Conservation (phyloP, 2,888 invertebrate genomes). For the Conomelus anceps region DNA sequence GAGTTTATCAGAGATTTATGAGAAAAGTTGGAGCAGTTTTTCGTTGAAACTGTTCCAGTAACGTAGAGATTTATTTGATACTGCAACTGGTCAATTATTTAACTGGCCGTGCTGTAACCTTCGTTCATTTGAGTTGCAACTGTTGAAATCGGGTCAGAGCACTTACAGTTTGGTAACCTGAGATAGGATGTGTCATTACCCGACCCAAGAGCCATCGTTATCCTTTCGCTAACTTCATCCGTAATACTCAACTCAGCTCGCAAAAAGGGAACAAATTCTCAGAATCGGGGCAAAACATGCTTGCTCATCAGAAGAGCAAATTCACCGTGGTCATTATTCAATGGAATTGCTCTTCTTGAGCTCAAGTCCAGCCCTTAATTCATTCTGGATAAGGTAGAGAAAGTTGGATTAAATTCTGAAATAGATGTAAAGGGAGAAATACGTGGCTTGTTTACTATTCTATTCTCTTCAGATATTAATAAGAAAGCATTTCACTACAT, state of each 20-base stretch:
- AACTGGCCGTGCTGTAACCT: too few relatives aligned
- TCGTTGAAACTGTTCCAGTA: not conserved
- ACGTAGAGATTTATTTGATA: not conserved
- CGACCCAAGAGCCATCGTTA: not conserved
- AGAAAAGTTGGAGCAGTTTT: not conserved
- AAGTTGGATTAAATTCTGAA: not conserved
- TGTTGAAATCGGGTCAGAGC: not conserved
- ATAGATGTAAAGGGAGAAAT: not conserved
- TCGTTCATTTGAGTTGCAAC: not conserved
- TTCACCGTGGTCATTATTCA: not conserved
- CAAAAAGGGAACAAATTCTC: not conserved
- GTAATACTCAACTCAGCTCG: not conserved
- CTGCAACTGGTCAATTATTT: not conserved
- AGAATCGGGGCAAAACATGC: not conserved
- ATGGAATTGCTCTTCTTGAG: not conserved
- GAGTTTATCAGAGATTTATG: not conserved
- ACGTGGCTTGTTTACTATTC: too few relatives aligned
- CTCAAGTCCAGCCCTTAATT: not conserved
- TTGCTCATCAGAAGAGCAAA: not conserved
- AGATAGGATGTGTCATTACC: not conserved
- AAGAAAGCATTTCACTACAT: too few relatives aligned
- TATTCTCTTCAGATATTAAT: too few relatives aligned
- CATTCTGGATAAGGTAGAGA: not conserved
- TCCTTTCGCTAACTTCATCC: too few relatives aligned
- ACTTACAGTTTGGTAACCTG: not conserved